Evolutionary conservation across 1,140 invertebrate species (phyloP), one percentile per base, ranked within the genome.

Genomic region (Polypedilum vanderplanki): DNA sequence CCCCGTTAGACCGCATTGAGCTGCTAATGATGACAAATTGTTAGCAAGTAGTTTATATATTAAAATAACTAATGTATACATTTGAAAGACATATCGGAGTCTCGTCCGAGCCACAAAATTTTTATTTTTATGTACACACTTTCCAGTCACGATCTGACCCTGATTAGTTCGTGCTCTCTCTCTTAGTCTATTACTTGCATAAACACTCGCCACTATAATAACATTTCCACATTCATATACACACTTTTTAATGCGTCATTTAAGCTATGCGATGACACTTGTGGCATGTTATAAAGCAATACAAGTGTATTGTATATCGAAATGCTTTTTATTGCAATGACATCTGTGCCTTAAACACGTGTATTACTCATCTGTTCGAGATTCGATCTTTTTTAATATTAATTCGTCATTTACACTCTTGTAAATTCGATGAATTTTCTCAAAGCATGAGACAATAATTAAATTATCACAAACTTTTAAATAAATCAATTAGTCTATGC

Each of bases 401-500:
- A 15, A n/a, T 57, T 57, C 46, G 15, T 57, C 12, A 57, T 57
- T 15, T 57, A 12, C 12, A 57, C 46, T 8, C 9, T 12, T 57
- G 46, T n/a, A 57, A n/a, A 57, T 57, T 57, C 46, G 46, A 57
- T 12, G 46, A 57, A 57, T 57, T 57, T 57, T 12, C 46, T 57
- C n/a, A n/a, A n/a, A n/a, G n/a, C 46, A 57, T 57, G 3, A 4
- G 46, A 15, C n/a, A 12, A 57, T 57, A 57, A 57, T 57, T 57
- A 15, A 57, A n/a, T 57, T 57, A 57, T 57, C 46, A 12, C 12
- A 57, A 57, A 12, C 46, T 57, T n/a, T 57, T 15, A 57, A 57
- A 15, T 57, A 57, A 57, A 15, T 57, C 10, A 12, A 57, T 57
- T 4, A 57, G 12, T n/a, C 15, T 57, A 12, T 57, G 46, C 46